These are phyloP conservation scores for Neotoxoptera formosana DNA, from an alignment of 1,140 invertebrate species.

Conservation along the genomic window DNA sequence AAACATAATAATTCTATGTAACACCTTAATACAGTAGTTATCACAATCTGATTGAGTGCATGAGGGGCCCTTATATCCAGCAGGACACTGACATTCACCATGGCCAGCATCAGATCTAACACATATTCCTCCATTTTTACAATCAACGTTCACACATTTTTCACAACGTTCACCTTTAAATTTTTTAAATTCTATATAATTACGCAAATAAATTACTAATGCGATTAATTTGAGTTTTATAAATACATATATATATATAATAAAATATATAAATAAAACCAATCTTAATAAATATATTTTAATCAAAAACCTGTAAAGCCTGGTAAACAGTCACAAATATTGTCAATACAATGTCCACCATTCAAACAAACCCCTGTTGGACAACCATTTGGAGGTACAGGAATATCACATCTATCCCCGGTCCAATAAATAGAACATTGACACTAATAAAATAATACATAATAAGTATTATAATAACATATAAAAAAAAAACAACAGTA, in stretches of 20 bases:
- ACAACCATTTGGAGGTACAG: conserved; percentile 63
- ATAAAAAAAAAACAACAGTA: background rate
- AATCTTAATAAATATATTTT: background rate
- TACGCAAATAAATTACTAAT: background rate
- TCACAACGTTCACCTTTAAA: conserved; percentile 62
- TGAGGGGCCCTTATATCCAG: conserved; percentile 63
- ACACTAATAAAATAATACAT: conserved; percentile 64
- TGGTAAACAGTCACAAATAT: conserved; percentile 65
- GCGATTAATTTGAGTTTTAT: background rate
- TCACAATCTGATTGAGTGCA: conserved; percentile 65
- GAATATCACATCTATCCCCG: conserved; percentile 73
- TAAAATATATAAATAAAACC: background rate
- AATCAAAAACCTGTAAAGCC: conserved; percentile 64
- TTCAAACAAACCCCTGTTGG: conserved; percentile 64
- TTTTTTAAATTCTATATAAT: background rate
- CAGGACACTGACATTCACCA: conserved; percentile 63
- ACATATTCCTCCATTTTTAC: conserved; percentile 65
- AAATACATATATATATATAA: too few species aligned
- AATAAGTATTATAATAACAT: background rate
- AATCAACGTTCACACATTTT: conserved; percentile 63
- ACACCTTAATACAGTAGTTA: conserved; percentile 62
- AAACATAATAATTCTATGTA: background rate
- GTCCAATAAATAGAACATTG: conserved; percentile 72
- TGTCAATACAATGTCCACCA: conserved; percentile 67
- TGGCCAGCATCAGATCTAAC: conserved; percentile 59